phyloP scores from a whole-genome alignment of 2,888 invertebrate species.

The Hypena proboscidalis region DNA sequence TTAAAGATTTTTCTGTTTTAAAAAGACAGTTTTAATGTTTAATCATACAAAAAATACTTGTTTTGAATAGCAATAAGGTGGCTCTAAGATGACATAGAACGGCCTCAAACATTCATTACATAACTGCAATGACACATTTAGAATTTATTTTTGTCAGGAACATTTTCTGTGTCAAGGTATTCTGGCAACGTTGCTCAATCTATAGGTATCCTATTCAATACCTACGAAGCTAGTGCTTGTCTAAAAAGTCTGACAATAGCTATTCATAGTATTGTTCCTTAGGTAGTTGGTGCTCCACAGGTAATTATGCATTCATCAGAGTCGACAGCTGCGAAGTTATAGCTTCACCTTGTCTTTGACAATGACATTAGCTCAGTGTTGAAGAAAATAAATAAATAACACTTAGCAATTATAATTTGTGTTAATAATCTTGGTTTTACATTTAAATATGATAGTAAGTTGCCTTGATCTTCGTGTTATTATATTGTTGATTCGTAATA shows the following conservation, averaged over 20 bases:
- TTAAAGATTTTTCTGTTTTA: no score
- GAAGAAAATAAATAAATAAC: constrained; percentile 1
- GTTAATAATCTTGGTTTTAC: constrained; percentile 1
- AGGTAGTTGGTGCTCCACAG: no score
- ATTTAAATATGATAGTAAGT: background rate
- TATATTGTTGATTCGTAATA: background rate
- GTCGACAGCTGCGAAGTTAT: constrained; percentile 14
- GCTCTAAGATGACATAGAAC: no score
- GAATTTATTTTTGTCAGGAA: constrained; percentile 29
- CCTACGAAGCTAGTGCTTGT: constrained; percentile 18
- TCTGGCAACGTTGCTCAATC: constrained; percentile 21
- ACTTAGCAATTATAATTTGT: background rate
- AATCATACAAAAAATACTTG: no score
- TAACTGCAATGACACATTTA: constrained; percentile 17
- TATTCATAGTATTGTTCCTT: constrained; percentile 23
- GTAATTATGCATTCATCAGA: constrained; percentile 30
- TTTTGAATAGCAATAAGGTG: no score
- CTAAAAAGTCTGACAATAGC: constrained; percentile 30
- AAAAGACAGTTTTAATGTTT: no score
- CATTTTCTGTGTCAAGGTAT: constrained; percentile 37
- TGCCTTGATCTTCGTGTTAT: background rate
- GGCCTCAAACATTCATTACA: constrained; percentile 16
- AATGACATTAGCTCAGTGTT: constrained; percentile 31
- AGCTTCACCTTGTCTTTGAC: constrained; percentile 25
- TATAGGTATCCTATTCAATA: constrained; percentile 25